A percentile compares a stretch with the other conserved stretches of the same genome.
Evolutionary conservation across 1,140 invertebrate species (phyloP).

Genomic region (Procambarus virginalis): DNA sequence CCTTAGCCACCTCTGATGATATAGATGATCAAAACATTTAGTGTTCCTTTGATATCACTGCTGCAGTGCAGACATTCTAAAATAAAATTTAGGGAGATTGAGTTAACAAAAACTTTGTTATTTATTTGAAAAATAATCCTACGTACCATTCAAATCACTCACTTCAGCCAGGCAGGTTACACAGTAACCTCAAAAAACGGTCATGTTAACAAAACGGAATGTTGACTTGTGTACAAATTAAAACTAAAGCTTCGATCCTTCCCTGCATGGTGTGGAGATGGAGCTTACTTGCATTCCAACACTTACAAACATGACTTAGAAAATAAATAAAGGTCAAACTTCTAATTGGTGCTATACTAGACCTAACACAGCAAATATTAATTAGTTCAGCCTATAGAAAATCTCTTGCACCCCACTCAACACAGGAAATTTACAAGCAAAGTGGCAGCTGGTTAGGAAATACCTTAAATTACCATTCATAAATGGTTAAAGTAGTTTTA

Average conservation of each 20-base stretch:
- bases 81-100: too few relatives aligned
- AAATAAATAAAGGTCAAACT: conserved; percentile 55
- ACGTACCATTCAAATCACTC: conserved; percentile 51
- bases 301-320: conserved; percentile 23
- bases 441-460: background rate
- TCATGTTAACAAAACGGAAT: conserved; percentile 62
- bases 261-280: conserved; percentile 33
- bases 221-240: conserved; percentile 55
- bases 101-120: conserved; percentile 12
- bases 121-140: conserved; percentile 66
- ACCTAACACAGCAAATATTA: conserved; percentile 48
- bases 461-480: background rate
- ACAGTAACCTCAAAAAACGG: conserved; percentile 47
- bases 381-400: conserved; percentile 49
- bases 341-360: conserved; percentile 56
- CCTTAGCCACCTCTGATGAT: too few relatives aligned
- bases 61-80: too few relatives aligned
- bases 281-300: conserved; percentile 5
- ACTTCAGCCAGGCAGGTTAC: conserved; percentile 56
- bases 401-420: conserved; percentile 51
- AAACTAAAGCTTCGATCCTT: conserved; percentile 48
- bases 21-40: too few relatives aligned
- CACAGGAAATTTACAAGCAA: conserved; percentile 52
- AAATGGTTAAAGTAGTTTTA: conserved; percentile 17
- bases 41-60: too few relatives aligned